Evolutionary conservation across 2,113 vertebrate genomes (phyloP), one percentile per base, ranked within the genome.

Genomic region (Pseudorhombus dupliciocellatus): DNA sequence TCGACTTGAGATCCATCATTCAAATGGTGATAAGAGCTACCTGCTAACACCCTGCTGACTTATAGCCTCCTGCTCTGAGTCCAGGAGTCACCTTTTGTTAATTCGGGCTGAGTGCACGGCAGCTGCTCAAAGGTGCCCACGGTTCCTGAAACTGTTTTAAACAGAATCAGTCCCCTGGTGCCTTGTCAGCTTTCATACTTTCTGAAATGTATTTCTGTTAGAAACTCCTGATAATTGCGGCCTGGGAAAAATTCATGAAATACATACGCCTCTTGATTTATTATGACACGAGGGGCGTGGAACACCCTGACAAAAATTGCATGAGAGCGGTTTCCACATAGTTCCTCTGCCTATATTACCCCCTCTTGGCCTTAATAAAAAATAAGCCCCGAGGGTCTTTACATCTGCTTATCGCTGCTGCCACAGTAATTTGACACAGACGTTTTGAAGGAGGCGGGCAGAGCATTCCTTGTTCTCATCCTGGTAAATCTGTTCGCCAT

Each of bases 401-500:
- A 79, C 70, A 88, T 90, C 73, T 85, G 79, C 83, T 87, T 91
- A 87, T 92, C 84, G 22, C 59, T 58, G 71, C 73, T 74, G 72
- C 74, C 58, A 66, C 66, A 28, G 71, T 89, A 89, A 92, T 91
- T 78, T 81, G 81, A 84, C 78, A 75, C 80, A 88, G 87, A 84
- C 70, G 14, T 82, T 86, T 53, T 37, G 66, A 81, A 67, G 64
- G 73, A 74, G n/a, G 21, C 59, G n/a, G 22, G 46, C 51, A 59
- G 56, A 77, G 24, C 85, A 89, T 84, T 89, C 85, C 66, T 80
- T 75, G 70, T 80, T 77, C 34, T 59, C 79, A 70, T 88, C 74
- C 72, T 37, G 62, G 73, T 79, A 71, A 82, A 86, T 88, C 85
- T 90, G 91, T 83, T 88, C 59, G 77, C 75, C 63, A 89, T 92